These are phyloP conservation scores for Tanaodytes sp. DNA, from an alignment of 2,888 invertebrate species.

Conservation along the genomic window DNA sequence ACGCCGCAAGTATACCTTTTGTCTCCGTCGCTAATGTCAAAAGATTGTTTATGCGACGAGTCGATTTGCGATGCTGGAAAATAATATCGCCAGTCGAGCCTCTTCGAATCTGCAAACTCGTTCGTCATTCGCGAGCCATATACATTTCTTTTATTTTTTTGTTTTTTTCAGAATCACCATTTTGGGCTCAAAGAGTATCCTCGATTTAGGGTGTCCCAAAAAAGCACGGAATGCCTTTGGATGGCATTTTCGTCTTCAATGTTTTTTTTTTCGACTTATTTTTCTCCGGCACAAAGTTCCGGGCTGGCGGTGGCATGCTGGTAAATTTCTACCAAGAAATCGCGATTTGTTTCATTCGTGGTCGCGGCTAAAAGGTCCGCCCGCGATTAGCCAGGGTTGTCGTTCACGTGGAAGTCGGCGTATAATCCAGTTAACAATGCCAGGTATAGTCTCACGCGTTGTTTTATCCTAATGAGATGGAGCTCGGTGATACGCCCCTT, in stretches of 20 bases:
- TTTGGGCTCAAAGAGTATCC: too few relatives aligned
- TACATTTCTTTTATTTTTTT: too few relatives aligned
- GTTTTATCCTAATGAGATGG: constrained; percentile 72
- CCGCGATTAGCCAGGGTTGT: constrained; percentile 49
- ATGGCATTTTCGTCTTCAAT: too few relatives aligned
- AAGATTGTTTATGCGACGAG: constrained; percentile 24
- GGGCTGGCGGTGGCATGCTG: neutral
- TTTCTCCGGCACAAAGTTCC: too few relatives aligned
- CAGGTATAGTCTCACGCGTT: constrained; percentile 57
- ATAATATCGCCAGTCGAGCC: too few relatives aligned
- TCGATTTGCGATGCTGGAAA: too few relatives aligned
- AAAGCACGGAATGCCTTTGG: too few relatives aligned
- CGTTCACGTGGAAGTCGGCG: constrained; percentile 53
- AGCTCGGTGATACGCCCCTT: constrained; percentile 66
- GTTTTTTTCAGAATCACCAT: too few relatives aligned
- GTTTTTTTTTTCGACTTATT: too few relatives aligned
- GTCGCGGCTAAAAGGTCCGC: constrained; percentile 28
- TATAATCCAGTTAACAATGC: constrained; percentile 63
- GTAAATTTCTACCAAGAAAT: constrained; percentile 52
- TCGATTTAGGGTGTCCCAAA: too few relatives aligned
- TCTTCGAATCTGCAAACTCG: too few relatives aligned
- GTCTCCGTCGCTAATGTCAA: constrained; percentile 49
- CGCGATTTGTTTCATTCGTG: constrained; percentile 48
- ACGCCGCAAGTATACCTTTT: constrained; percentile 31
- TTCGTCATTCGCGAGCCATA: too few relatives aligned